Base-by-base conservation (phyloP, 2,113 vertebrate genomes). In the Corvus moneduloides region DNA sequence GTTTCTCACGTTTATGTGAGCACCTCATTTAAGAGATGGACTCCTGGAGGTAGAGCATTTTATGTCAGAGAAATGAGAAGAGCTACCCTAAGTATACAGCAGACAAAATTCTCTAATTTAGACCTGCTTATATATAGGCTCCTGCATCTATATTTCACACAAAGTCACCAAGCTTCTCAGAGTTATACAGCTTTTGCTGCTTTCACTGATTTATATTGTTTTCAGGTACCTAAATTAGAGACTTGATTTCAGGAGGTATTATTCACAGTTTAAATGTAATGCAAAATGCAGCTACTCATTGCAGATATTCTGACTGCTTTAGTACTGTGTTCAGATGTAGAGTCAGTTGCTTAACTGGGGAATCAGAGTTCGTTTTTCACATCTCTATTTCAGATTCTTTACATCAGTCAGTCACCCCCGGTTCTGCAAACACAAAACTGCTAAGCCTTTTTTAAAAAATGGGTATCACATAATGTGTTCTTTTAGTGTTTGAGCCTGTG, bases 401-500 rank as follows among this genome's bases (percentile, higher is more conserved):
- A 20, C 52, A 80, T 48, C 91, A 75, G 43, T 49, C 79, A 94
- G n/a, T 72, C 51, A 83, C 23, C 63, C 56, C 51, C 30, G 13
- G 33, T 43, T 93, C 67, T 93, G 79, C 78, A 85, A 73, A 79
- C 44, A 76, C 37, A 76, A 88, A 96, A 89, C 54, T 39, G 58
- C 66, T 79, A 87, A 94, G 71, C 33, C 44, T 61, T 82, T 90
- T 90, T 46, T 1, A 3, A 78, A 94, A 94, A 86, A 30, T 1
- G 2, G 77, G 72, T 91, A 84, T 86, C 90, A 55, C 76, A 95
- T 95, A 93, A 90, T 93, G 92, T 92, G 72, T 67, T 96, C 92
- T 96, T 96, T 94, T 91, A 96, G 76, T 66, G 82, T 88, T 77
- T 63, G 33, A 93, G 93, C 59, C 79, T 84, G n/a, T 90, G 75